Evolutionary conservation across 2,113 vertebrate species (phyloP).

Genomic region (Okapia johnstoni): DNA sequence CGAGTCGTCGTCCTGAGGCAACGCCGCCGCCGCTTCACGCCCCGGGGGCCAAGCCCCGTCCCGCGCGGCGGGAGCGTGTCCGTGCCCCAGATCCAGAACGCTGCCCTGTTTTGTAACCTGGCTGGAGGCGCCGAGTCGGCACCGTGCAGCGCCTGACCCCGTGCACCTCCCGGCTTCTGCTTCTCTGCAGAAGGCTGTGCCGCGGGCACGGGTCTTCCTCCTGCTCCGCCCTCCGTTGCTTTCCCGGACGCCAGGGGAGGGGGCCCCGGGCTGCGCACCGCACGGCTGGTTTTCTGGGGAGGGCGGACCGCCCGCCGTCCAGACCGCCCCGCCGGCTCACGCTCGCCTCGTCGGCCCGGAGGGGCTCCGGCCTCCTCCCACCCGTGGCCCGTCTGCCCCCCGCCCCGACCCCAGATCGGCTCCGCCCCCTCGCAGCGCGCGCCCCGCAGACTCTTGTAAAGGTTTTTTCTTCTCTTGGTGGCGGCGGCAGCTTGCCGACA

Average conservation of each 20-base stretch:
- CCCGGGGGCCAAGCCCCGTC: neutral
- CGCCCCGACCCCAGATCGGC: neutral
- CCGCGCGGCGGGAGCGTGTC: neutral
- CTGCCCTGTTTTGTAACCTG: neutral
- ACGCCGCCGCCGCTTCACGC: conserved; percentile 46
- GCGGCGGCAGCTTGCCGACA: neutral
- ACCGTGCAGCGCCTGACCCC: neutral
- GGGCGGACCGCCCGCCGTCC: too few species aligned
- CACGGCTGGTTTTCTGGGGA: neutral
- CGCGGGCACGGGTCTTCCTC: neutral
- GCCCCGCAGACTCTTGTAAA: neutral
- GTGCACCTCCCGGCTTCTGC: neutral
- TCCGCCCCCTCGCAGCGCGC: neutral
- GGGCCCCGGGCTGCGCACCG: neutral
- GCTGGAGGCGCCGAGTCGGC: neutral
- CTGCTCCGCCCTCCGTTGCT: neutral
- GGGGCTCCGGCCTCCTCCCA: neutral
- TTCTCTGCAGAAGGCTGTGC: conserved; percentile 6
- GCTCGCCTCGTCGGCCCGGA: neutral
- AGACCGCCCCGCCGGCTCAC: fast-evolving
- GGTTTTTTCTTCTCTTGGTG: neutral
- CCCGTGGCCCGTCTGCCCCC: neutral
- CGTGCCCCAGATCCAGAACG: neutral
- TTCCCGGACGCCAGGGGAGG: neutral
- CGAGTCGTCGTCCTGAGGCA: conserved; percentile 46